A percentile compares a stretch with the other conserved stretches of the same genome.
Conservation (phyloP, 2,113 vertebrate genomes). For the Hepsetus odoe region DNA sequence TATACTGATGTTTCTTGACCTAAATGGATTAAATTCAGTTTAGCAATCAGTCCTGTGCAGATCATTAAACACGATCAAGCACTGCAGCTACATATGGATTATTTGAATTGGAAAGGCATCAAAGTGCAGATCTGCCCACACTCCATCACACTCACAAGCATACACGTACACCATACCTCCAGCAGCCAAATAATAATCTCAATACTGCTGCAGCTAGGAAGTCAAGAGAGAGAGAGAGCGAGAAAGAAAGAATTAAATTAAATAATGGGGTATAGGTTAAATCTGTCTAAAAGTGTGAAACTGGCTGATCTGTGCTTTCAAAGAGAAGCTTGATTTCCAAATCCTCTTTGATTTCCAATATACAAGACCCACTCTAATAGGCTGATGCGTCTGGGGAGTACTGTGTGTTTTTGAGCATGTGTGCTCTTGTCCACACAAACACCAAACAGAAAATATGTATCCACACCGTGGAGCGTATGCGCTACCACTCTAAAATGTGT, state of each 20-base stretch:
- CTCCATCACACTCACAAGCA: background rate
- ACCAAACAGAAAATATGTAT: background rate
- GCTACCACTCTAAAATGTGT: background rate
- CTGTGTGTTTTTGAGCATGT: background rate
- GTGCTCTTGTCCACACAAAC: background rate
- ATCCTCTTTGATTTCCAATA: constrained; percentile 82
- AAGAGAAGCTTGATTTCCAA: constrained; percentile 68
- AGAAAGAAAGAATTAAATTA: background rate
- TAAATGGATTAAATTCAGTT: background rate
- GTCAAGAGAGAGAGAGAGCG: background rate
- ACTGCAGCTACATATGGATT: background rate
- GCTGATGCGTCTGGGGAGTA: constrained; percentile 41
- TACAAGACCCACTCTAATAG: constrained; percentile 74
- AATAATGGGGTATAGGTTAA: background rate
- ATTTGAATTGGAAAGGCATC: background rate
- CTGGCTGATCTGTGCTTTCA: constrained; percentile 69
- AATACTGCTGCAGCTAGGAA: background rate
- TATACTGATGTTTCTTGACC: too few species aligned
- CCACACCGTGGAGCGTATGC: background rate
- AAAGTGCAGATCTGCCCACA: background rate
- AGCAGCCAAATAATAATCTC: background rate
- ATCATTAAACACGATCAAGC: background rate
- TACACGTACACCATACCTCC: background rate
- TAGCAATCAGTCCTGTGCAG: background rate
- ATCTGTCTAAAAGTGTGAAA: constrained; percentile 66